Base-by-base conservation (phyloP, 2,888 invertebrate species). In the Zele albiditarsus region DNA sequence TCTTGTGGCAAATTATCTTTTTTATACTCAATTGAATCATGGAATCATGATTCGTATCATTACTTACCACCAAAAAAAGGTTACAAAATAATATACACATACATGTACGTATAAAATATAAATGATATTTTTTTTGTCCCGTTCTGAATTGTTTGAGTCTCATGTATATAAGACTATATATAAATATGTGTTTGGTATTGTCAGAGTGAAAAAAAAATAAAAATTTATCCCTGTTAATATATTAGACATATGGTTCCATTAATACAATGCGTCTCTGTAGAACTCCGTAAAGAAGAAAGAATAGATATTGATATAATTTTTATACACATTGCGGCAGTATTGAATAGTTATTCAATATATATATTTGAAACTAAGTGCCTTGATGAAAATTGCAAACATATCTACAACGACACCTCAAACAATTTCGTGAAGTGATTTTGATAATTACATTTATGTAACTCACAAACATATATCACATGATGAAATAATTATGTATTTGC, bases 131-230 rank as follows among this genome's bases (percentile, higher is more conserved):
- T 27, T 20, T 31, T 20, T 53, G 14, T 20, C 20, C 8, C 12
- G 33, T 53, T 53, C 31, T 69, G 3, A 69, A 57, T 69, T 33
- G 31, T 57, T 23, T 20, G 8, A 49, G 67, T 62, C 58, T 49
- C 42, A 74, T 74, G 69, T 74, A 74, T 75, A 79, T 77, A 78
- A 66, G 71, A 46, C 53, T 71, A 74, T 67, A 71, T 66, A 71
- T 68, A 78, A 49, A 69, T 53, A 73, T 65, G 70, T 77, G 66
- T 53, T 28, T 67, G 16, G 49, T 49, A 49, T 38, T 74, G 28
- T 49, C 10, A 53, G 12, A 5, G 6, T n/a, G 16, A 1, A n/a
- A 46, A n/a, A 46, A 16, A 46, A 46, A 31, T 67, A 66, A 31
- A 62, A 57, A 23, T 63, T 62, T 60, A 75, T 67, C 62, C 62